Conservation (phyloP, 2,888 invertebrate genomes). For the Cephus spinipes region DNA sequence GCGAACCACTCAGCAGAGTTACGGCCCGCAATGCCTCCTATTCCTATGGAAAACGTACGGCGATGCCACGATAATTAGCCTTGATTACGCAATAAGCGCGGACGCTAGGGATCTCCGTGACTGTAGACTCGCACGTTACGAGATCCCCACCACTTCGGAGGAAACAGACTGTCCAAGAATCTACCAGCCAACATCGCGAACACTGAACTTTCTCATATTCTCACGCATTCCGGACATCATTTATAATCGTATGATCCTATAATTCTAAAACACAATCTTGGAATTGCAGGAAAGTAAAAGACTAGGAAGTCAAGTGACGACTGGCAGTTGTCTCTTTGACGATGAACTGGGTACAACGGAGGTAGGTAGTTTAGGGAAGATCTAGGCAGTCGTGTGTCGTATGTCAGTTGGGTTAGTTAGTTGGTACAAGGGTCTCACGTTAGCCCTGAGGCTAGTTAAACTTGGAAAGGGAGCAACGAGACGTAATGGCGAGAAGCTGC, state of each 20-base stretch:
- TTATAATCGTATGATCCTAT: background rate
- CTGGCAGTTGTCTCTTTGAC: background rate
- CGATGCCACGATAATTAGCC: slow-evolving; percentile 53
- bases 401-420: background rate
- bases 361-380: background rate
- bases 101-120: slow-evolving; percentile 26
- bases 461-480: slow-evolving; percentile 32
- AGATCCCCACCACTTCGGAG: slow-evolving; percentile 4
- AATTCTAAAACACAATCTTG: background rate
- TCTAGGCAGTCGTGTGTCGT: background rate
- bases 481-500: slow-evolving; percentile 22
- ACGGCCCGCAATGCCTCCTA: slow-evolving; percentile 26
- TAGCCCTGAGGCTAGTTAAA: slow-evolving; percentile 50
- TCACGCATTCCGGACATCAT: slow-evolving; percentile 6
- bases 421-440: background rate
- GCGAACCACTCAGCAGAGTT: slow-evolving; percentile 22
- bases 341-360: background rate
- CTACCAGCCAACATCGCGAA: slow-evolving; percentile 6
- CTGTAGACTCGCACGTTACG: slow-evolving; percentile 10
- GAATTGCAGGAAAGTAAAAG: background rate
- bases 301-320: background rate
- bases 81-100: slow-evolving; percentile 58
- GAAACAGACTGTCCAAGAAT: slow-evolving; percentile 3
- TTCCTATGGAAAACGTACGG: slow-evolving; percentile 43
- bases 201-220: slow-evolving; percentile 7